Evolutionary conservation across 2,797 vertebrate genomes (phyloP).

Genomic region (Oreochromis mossambicus): DNA sequence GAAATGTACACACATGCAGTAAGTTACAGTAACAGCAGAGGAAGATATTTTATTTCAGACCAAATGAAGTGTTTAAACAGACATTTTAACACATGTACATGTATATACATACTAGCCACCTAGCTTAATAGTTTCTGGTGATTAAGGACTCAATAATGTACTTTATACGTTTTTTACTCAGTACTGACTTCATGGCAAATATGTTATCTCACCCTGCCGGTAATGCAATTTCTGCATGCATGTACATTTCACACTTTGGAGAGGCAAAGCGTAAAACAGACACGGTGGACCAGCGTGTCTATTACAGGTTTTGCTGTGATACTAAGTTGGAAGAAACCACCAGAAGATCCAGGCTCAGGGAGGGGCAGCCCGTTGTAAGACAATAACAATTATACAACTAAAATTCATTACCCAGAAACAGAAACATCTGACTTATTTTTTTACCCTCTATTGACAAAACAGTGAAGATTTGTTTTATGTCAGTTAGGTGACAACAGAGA

Average conservation of each 20-base stretch:
- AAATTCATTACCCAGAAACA: not conserved
- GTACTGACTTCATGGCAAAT: not conserved
- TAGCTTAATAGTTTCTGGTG: accelerated
- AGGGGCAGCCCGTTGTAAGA: not conserved
- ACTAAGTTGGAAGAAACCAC: not conserved
- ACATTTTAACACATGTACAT: not conserved
- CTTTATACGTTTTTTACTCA: accelerated
- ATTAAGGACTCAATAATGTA: not conserved
- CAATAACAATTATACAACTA: not conserved
- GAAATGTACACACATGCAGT: not conserved
- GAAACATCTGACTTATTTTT: not conserved
- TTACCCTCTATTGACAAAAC: not conserved
- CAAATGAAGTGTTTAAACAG: not conserved
- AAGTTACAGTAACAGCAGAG: not conserved
- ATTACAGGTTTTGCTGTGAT: not conserved
- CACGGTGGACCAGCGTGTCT: not conserved
- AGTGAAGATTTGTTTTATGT: not conserved
- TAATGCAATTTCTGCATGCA: not conserved
- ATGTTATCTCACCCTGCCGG: not conserved
- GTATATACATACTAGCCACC: not conserved
- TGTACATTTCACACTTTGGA: not conserved
- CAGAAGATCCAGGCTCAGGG: not conserved
- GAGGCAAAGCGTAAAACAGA: not conserved
- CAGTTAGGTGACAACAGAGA: not conserved
- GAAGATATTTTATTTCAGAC: not conserved